Percentiles rank a stretch among this genome's conserved stretches.
phyloP scores from a whole-genome alignment of 2,113 vertebrate species.

The Atlantisia rogersi region DNA sequence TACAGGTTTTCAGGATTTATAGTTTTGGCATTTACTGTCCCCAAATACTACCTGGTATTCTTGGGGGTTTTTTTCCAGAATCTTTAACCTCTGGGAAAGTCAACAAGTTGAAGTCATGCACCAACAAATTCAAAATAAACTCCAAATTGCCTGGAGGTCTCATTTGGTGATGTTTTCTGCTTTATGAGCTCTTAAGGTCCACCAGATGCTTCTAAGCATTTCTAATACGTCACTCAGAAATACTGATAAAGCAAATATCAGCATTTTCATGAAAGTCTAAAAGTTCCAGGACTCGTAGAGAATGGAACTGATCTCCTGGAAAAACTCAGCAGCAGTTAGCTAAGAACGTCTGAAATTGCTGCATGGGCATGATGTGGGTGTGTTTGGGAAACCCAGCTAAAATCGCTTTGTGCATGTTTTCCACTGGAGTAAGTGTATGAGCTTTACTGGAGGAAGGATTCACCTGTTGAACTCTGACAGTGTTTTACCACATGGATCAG shows the following conservation, averaged over 20 bases:
- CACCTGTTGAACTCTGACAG: not conserved
- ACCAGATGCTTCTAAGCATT: not conserved
- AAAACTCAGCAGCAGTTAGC: not conserved
- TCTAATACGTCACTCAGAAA: not conserved
- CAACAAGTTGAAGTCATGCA: not conserved
- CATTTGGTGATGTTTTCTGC: not conserved
- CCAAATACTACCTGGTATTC: not conserved
- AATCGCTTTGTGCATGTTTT: rapidly evolving
- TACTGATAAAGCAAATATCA: not conserved
- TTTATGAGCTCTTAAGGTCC: not conserved
- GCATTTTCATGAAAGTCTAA: not conserved
- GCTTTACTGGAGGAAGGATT: not conserved
- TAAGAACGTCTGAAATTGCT: not conserved
- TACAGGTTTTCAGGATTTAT: not conserved
- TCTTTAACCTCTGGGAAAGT: not conserved
- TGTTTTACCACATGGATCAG: not conserved
- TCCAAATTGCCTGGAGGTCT: not conserved
- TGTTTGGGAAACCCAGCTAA: not conserved
- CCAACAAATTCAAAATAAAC: not conserved
- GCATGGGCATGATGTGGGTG: rapidly evolving
- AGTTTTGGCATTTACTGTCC: not conserved
- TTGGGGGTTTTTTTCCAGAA: not conserved
- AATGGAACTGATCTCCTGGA: not conserved
- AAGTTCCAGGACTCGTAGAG: not conserved
- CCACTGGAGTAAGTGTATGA: not conserved